Evolutionary conservation across 2,888 invertebrate genomes (phyloP), one percentile per base, ranked within the genome.

Genomic region (Drepanosiphum platanoidis): DNA sequence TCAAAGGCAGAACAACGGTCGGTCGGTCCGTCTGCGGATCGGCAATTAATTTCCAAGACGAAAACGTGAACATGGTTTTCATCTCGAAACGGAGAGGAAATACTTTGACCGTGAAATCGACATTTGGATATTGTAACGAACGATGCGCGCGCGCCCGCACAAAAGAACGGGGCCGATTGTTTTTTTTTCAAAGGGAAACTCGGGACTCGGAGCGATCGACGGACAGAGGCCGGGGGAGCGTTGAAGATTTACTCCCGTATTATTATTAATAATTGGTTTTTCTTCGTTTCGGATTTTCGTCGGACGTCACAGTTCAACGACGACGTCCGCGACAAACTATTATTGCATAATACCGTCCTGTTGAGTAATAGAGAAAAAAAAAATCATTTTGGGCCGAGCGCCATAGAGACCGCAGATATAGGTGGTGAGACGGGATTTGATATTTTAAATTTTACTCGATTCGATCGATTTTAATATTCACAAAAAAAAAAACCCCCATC

Each of bases 41-140:
- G 27, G 30, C 80, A 39, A 71, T 81, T 71, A 70, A 71, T 81
- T 71, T 58, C 30, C 52, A 30, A 70, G 66, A 52, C 70, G 27
- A 64, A 46, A 71, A 71, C 22, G 58, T 5, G 36, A 80, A 58
- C 36, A 22, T 15, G 30, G 22, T 71, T 71, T 81, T 39, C 52
- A 11, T 80, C 46, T 66, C 5, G 11, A 9, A 30, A 11, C 7
- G 27, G 46, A 46, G 46, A 32, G 32, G 18, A 68, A 68, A 32
- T 22, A 22, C 42, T 32, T n/a, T 79, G 42, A 66, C 42, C 39
- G 34, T 18, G 13, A 68, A 66, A 79, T 79, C 27, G 42, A 66
- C 34, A 27, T 80, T 18, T 34, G 15, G 3, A 34, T 52, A 32
- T 36, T 52, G 27, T 11, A 27, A 1, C n/a, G 27, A 15, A 46